Percentiles rank a stretch among this genome's conserved stretches.
These are phyloP conservation scores for Sympetrum striolatum DNA, from an alignment of 2,888 invertebrate species.

Conservation along the genomic window DNA sequence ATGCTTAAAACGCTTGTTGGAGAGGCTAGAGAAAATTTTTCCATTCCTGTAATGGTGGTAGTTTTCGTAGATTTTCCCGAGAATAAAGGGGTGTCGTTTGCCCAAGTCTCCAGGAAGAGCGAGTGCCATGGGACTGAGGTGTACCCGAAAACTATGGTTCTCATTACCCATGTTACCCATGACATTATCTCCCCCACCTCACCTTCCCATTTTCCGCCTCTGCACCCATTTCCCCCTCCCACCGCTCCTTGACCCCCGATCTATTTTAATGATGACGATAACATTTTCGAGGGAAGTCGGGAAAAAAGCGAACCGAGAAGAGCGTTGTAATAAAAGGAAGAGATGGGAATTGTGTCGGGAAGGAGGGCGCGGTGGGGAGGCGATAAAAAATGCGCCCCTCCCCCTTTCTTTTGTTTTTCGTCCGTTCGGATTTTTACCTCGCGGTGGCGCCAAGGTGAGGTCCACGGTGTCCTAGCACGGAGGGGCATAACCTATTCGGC, in stretches of 20 bases:
- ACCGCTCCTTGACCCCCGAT: background rate
- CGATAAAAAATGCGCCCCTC: slow-evolving; percentile 17
- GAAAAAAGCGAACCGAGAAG: background rate
- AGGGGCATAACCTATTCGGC: background rate
- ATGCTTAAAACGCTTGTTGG: too few relatives aligned
- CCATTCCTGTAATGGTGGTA: too few relatives aligned
- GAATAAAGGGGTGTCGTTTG: too few relatives aligned
- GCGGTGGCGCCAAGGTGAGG: background rate
- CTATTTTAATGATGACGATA: slow-evolving; percentile 44
- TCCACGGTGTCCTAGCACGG: background rate
- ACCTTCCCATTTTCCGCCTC: background rate
- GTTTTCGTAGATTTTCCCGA: too few relatives aligned
- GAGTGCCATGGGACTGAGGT: too few relatives aligned
- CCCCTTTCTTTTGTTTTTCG: slow-evolving; percentile 27
- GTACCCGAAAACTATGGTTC: background rate
- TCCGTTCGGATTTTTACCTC: slow-evolving; percentile 14
- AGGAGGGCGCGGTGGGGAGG: background rate
- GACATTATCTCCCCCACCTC: background rate
- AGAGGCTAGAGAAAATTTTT: too few relatives aligned
- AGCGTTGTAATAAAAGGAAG: slow-evolving; percentile 27
- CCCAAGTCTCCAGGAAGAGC: too few relatives aligned
- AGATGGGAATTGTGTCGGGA: slow-evolving; percentile 34
- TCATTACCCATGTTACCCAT: too few relatives aligned
- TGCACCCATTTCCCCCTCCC: background rate
- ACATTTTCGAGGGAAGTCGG: slow-evolving; percentile 3